These are phyloP conservation scores for Cydia splendana DNA, from an alignment of 1,140 invertebrate species.

Conservation along the genomic window DNA sequence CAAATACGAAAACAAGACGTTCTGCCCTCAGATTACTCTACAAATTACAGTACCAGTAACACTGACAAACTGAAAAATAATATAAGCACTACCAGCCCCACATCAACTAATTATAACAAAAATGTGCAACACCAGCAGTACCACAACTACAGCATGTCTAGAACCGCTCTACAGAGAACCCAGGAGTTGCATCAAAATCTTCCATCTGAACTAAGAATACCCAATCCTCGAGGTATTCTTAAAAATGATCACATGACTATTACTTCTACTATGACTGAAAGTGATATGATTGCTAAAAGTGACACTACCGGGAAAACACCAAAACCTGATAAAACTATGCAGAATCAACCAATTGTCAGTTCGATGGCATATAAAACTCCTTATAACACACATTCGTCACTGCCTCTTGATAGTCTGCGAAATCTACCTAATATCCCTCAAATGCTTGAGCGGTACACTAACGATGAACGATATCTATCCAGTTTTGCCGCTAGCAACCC, in stretches of 20 bases:
- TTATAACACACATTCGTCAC: conserved; percentile 62
- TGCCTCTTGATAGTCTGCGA: conserved; percentile 72
- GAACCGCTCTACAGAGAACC: conserved; percentile 50
- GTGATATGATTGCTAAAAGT: conserved; percentile 52
- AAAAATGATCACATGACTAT: conserved; percentile 59
- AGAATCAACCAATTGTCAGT: conserved; percentile 61
- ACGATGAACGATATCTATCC: conserved; percentile 78
- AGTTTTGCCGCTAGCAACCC: conserved; percentile 66
- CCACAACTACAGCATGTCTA: conserved; percentile 57
- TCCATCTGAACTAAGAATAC: conserved; percentile 63
- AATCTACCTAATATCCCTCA: conserved; percentile 81
- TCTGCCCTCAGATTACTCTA: conserved; percentile 64
- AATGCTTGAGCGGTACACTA: conserved; percentile 81
- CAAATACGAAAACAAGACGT: conserved; percentile 63
- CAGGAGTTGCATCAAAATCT: conserved; percentile 63
- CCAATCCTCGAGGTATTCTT: conserved; percentile 61
- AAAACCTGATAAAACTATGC: conserved; percentile 61
- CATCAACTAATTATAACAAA: conserved; percentile 66
- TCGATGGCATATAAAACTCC: conserved; percentile 69
- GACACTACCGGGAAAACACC: conserved; percentile 58
- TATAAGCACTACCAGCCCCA: conserved; percentile 44
- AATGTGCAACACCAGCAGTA: conserved; percentile 61
- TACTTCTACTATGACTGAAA: conserved; percentile 48
- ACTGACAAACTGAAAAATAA: conserved; percentile 58
- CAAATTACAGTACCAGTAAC: conserved; percentile 52